Base-by-base conservation (phyloP, 2,888 invertebrate species). In the Coleophora flavipennella region DNA sequence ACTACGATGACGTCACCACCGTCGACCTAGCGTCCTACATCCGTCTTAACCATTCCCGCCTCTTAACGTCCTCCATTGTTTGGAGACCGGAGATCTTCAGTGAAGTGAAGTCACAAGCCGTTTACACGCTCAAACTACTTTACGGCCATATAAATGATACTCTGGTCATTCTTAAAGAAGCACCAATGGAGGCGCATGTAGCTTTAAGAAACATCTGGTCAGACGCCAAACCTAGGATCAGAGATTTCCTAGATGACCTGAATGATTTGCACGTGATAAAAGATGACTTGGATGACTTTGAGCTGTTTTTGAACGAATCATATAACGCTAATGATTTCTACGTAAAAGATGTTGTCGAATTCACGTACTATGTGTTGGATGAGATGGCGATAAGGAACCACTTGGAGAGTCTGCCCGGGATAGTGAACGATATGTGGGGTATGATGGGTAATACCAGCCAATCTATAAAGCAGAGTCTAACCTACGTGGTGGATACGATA, bases 391-490 rank as follows among this genome's bases (percentile, higher is more conserved):
- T 94, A 35, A 85, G 90, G 42, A 89, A 90, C 44, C 93, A 93
- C 61, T 88, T 94, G 50, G 90, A 93, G 53, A 91, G 91, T 1
- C 61, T 94, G 37, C 94, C 94, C 0, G 92, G 91, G 35, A 92
- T 94, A 14, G 86, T 94, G 0, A 91, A 91, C 35, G 94, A 94
- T 66, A 87, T 94, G 59, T 93, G 92, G 92, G 92, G 92, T 4
- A 89, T 92, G 53, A 92, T 94, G 92, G 94, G 94, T 0, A 93
- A 93, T 39, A 93, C 94, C 0, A 93, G 93, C 8, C 87, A 90
- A 49, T 92, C 92, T 0, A 87, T 94, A 13, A 89, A 92, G 35
- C 89, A 92, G 48, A 92, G 92, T 49, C 76, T 94, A 8, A 73
- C 90, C 0, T 93, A 91, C 89, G 86, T 93, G 0, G 89, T 93